Evolutionary conservation across 2,113 vertebrate species (phyloP), one percentile per base, ranked within the genome.

Genomic region (Amia ocellicauda): DNA sequence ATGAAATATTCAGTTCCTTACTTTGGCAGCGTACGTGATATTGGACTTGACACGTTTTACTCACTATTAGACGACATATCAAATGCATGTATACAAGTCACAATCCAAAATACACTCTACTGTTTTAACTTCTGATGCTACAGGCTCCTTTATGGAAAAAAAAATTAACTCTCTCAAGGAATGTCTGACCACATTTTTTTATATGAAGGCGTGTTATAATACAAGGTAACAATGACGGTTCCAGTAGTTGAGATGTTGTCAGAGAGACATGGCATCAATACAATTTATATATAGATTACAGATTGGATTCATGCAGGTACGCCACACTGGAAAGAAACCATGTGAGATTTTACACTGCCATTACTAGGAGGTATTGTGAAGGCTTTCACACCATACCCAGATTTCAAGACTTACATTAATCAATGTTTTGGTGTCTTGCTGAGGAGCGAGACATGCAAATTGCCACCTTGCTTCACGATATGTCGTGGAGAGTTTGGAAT

Each of bases 191-290:
- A 62, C 40, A 61, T 59, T 9, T 69, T 72, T 50, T 40, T 73
- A 2, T 73, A 63, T 62, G 36, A 70, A 58, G 63, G 62, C 23
- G 58, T 62, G 9, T 20, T 69, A n/a, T 69, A 43, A 65, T 31
- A 27, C 45, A 66, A 56, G 49, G 47, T 22, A 36, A 59, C 23
- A 43, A 24, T 41, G 31, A 36, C 55, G 31, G 10, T 5, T 31
- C 27, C 61, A 31, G 63, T 62, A 17, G 63, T 72, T 9, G 47
- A 73, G 24, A 69, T 69, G 67, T 41, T 67, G 17, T 68, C 40
- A 22, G 65, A 68, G 17, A 57, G 20, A 3, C 59, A 73, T 56
- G 45, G 56, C 52, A 66, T 62, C 53, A 53, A 58, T 22, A 20
- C 22, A 7, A 66, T 73, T 22, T 10, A 28, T 29, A 54, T 31